Evolutionary conservation across 37 sponge, comb jelly and placozoan species (phyloP).

Genomic region (Dysidea cf. avara): DNA sequence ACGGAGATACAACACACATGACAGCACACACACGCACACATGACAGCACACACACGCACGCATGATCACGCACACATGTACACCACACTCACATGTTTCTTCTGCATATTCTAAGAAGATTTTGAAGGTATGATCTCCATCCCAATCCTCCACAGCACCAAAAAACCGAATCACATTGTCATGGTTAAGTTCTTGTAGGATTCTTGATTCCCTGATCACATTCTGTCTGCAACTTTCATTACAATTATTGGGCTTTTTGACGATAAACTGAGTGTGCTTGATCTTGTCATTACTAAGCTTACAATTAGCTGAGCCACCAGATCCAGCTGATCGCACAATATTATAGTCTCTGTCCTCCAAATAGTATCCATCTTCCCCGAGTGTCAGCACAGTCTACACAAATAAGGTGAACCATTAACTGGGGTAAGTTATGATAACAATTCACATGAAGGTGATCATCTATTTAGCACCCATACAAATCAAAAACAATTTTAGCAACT

Average conservation of each 20-base stretch:
- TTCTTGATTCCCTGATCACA: no score
- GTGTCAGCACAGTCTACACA: no score
- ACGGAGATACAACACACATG: no score
- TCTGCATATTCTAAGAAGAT: not conserved
- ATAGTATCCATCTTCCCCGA: constrained; percentile 14
- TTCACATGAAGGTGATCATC: no score
- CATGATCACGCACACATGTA: constrained; percentile 4
- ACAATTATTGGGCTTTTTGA: constrained; percentile 28
- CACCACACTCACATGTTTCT: not conserved
- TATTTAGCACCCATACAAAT: no score
- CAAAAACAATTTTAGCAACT: no score
- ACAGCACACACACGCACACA: not conserved
- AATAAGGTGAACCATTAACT: no score
- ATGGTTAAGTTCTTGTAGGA: not conserved
- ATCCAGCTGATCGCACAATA: no score
- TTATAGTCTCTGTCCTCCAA: constrained; percentile 28
- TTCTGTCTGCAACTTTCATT: no score
- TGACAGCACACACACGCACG: constrained; percentile 14
- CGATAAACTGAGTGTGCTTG: constrained; percentile 28
- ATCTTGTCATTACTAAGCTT: constrained; percentile 25
- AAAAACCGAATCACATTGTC: constrained; percentile 28
- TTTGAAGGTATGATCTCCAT: not conserved
- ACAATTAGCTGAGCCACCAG: no score
- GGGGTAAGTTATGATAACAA: no score
- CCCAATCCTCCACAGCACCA: constrained; percentile 33